Percentiles rank a stretch among this genome's conserved stretches.
These are phyloP conservation scores for Prionailurus bengalensis DNA, from an alignment of 2,113 vertebrate species.

Conservation along the genomic window DNA sequence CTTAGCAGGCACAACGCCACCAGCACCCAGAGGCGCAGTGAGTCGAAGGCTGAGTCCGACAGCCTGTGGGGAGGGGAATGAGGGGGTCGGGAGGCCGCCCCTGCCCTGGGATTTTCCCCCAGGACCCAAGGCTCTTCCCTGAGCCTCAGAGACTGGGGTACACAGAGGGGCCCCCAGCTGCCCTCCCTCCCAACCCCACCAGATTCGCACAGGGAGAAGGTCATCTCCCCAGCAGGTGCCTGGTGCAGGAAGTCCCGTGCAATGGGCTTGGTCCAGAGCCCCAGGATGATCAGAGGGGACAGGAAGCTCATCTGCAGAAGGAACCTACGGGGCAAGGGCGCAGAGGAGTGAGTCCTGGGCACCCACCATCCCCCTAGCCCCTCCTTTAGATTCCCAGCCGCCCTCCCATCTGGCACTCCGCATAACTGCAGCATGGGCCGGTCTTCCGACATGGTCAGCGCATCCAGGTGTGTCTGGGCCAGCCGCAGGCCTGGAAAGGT, in stretches of 20 bases:
- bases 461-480: constrained; percentile 96
- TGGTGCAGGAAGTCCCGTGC: constrained; percentile 94
- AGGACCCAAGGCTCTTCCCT: neutral
- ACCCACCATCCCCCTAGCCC: neutral
- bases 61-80: constrained; percentile 85
- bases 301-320: constrained; percentile 94
- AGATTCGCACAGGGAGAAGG: constrained; percentile 91
- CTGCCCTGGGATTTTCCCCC: neutral
- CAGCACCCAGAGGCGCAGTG: constrained; percentile 92
- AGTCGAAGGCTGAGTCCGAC: constrained; percentile 91
- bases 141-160: neutral
- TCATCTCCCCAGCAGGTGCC: constrained; percentile 89
- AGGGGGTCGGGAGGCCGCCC: neutral
- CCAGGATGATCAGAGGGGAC: constrained; percentile 92
- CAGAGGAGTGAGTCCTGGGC: neutral
- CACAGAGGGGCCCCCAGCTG: neutral
- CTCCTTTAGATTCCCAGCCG: too few relatives aligned
- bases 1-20: constrained; percentile 91
- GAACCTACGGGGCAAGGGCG: constrained; percentile 85
- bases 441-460: constrained; percentile 90
- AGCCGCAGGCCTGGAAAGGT: constrained; percentile 96
- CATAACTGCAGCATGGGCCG: constrained; percentile 92
- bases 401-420: neutral
- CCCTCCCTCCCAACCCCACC: neutral
- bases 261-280: constrained; percentile 96